Base-by-base conservation (phyloP, 2,888 invertebrate genomes). In the Tiliacea aurago region DNA sequence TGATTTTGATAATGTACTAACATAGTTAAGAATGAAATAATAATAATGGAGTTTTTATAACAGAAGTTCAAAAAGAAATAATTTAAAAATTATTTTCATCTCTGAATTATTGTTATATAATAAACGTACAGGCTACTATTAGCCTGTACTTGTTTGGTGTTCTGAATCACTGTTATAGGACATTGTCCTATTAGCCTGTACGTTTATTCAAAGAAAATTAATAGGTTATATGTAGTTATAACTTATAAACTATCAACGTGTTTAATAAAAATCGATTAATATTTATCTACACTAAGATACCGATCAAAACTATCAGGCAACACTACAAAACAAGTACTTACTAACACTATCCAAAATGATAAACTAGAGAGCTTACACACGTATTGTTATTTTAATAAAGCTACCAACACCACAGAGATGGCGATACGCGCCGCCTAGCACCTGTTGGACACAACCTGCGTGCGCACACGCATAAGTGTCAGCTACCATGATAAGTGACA, bases 391-490 rank as follows among this genome's bases (percentile, higher is more conserved):
- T 18, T 56, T 55, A 65, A 72, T 65, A 78, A 77, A 65, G 37
- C 43, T 20, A 51, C 49, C 15, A 37, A 55, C 63, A 37, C n/a
- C 7, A 51, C 18, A 37, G 18, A 59, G 13, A 15, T 45, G 49
- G n/a, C 28, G 47, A 28, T 62, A 61, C 43, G 11, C 33, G n/a
- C 55, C 15, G 41, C 28, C 64, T 7, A 41, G 49, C 76, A 67
- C 58, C 80, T 79, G 77, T 66, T 45, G 5, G 10, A 23, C 3
- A 7, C 33, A 78, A 49, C 72, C 65, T 56, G 65, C 61, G 65
- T 66, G 77, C 51, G 61, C 23, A 51, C 49, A 45, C 65, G 45
- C 53, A 61, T 43, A 33, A 45, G 23, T 73, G 77, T 71, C 63
- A 61, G 49, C 20, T 13, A 49, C 53, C 4, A 65, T 55, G 59